phyloP scores from a whole-genome alignment of 2,797 vertebrate genomes.

The Paguma larvata region DNA sequence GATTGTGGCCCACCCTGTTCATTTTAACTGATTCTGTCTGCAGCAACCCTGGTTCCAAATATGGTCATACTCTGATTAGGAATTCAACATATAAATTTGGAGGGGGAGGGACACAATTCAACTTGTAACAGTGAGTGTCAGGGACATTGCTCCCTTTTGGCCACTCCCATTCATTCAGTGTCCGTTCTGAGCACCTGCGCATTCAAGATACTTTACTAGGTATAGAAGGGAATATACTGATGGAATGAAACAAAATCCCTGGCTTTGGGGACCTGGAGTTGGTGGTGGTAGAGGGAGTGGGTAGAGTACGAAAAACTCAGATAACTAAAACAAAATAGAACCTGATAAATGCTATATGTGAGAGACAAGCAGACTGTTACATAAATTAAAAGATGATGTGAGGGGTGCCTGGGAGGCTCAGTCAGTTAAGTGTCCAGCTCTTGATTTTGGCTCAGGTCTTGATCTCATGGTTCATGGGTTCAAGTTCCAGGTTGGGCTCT shows the following conservation, averaged over 20 bases:
- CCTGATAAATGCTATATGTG: neutral
- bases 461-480: too few species aligned
- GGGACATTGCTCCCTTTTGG: neutral
- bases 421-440: too few species aligned
- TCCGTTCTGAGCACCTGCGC: neutral
- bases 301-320: neutral
- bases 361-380: accelerated
- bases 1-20: neutral
- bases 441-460: too few species aligned
- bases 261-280: neutral
- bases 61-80: neutral
- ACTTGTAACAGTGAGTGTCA: neutral
- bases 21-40: neutral
- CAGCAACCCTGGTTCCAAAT: neutral
- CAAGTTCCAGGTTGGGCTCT: too few species aligned
- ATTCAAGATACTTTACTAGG: neutral
- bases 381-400: neutral
- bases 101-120: too few species aligned
- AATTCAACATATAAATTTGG: neutral
- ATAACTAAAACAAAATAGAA: neutral
- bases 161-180: neutral
- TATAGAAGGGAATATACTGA: neutral
- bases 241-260: neutral
- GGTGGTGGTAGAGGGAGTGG: neutral
- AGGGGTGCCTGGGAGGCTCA: too few species aligned